phyloP scores from a whole-genome alignment of 2,797 vertebrate species.

The Coregonus ussuriensis region DNA sequence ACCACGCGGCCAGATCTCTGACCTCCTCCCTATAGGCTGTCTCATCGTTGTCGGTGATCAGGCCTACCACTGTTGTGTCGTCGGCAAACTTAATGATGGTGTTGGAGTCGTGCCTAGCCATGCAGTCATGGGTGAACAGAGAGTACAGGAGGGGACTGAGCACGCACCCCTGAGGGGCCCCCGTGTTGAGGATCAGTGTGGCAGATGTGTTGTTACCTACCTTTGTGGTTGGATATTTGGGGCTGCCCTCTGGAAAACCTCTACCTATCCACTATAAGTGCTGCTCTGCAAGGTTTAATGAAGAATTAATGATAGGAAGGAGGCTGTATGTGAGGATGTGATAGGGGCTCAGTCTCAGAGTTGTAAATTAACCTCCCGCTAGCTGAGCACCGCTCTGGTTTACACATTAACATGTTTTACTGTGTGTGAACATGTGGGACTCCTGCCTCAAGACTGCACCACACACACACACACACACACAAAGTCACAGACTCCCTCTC shows the following conservation, averaged over 20 bases:
- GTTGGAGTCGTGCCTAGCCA: no score
- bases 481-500: background rate
- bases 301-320: slow-evolving; percentile 41
- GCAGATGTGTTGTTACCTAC: no score
- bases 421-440: slow-evolving; percentile 29
- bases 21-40: no score
- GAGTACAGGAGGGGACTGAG: no score
- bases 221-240: background rate
- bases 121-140: no score
- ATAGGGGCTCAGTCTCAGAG: slow-evolving; percentile 10
- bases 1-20: no score
- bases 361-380: slow-evolving; percentile 18
- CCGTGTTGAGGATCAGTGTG: no score
- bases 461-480: background rate
- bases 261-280: slow-evolving; percentile 5
- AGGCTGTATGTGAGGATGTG: slow-evolving; percentile 23
- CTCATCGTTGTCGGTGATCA: no score
- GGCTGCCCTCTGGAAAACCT: slow-evolving; percentile 44
- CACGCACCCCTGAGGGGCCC: no score
- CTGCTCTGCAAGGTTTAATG: slow-evolving; percentile 10
- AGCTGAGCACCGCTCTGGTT: slow-evolving; percentile 10
- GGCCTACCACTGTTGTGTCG: no score
- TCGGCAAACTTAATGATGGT: no score
- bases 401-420: slow-evolving; percentile 38
- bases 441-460: background rate